A percentile compares a stretch with the other conserved stretches of the same genome.
Evolutionary conservation across 2,888 invertebrate genomes (phyloP).

Genomic region (Nemotelus pantherinus): DNA sequence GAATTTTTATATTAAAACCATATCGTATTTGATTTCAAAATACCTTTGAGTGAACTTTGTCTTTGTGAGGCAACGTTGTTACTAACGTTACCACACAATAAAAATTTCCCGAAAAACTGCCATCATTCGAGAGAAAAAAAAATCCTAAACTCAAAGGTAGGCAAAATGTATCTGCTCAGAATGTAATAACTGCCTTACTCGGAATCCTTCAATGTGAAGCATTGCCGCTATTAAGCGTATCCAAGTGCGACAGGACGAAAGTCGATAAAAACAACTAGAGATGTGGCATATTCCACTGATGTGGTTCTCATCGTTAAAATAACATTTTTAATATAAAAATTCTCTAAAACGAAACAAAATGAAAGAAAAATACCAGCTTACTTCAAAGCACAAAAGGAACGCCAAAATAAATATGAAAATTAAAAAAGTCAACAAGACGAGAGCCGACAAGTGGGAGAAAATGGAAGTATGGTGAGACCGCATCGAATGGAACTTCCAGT

Average conservation of each 20-base stretch:
- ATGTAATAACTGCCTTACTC: conserved; percentile 20
- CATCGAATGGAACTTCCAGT: neutral
- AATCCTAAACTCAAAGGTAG: conserved; percentile 23
- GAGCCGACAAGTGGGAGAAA: neutral
- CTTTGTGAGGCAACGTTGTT: neutral
- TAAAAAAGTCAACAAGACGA: conserved; percentile 35
- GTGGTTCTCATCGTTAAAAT: conserved; percentile 32
- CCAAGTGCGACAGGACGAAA: neutral
- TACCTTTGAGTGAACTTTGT: conserved; percentile 2
- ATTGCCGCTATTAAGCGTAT: conserved; percentile 24
- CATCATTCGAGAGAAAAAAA: conserved; percentile 6
- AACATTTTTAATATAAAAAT: conserved; percentile 44
- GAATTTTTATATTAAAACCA: conserved; percentile 27
- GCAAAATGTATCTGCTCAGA: conserved; percentile 12
- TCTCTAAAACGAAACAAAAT: conserved; percentile 22
- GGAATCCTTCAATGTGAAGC: conserved; percentile 27
- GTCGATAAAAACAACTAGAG: neutral
- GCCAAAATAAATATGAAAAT: conserved; percentile 40
- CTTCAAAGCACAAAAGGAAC: conserved; percentile 17
- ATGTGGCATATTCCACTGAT: conserved; percentile 34
- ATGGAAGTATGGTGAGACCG: neutral
- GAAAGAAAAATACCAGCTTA: conserved; percentile 10
- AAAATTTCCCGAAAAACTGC: conserved; percentile 4
- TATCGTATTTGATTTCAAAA: conserved; percentile 18
- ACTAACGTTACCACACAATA: neutral